Percentiles rank a stretch among this genome's conserved stretches.
phyloP scores from a whole-genome alignment of 2,113 vertebrate genomes.

The Prunella fulvescens region DNA sequence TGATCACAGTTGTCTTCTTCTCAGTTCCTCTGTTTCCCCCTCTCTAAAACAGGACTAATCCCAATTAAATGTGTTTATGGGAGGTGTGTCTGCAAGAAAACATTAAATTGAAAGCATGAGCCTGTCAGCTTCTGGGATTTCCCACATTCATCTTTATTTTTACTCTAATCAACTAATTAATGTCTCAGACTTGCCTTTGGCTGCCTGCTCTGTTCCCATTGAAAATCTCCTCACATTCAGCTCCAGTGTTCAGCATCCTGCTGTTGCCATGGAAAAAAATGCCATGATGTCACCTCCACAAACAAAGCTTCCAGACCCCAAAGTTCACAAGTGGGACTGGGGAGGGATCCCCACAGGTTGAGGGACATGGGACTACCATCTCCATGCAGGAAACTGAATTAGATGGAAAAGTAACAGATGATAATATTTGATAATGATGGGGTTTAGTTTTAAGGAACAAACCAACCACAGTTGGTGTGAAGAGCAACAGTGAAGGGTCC shows the following conservation, averaged over 20 bases:
- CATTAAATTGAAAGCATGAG: neutral
- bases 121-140: neutral
- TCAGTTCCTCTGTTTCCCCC: neutral
- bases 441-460: neutral
- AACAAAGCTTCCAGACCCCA: conserved; percentile 21
- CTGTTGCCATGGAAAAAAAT: conserved; percentile 58
- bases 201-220: neutral
- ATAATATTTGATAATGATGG: rapidly evolving
- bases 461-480: neutral
- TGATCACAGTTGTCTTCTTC: neutral
- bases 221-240: neutral
- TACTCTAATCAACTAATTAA: neutral
- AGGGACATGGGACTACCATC: rapidly evolving
- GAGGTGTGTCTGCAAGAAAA: neutral
- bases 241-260: neutral
- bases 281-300: conserved; percentile 46
- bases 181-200: neutral
- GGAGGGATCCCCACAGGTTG: rapidly evolving
- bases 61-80: neutral
- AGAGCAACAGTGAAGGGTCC: neutral
- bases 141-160: neutral
- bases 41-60: neutral
- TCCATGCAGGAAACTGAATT: neutral
- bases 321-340: neutral
- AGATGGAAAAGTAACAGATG: neutral